A percentile compares a stretch with the other conserved stretches of the same genome.
phyloP scores from a whole-genome alignment of 1,140 invertebrate genomes.

The Myzus persicae region DNA sequence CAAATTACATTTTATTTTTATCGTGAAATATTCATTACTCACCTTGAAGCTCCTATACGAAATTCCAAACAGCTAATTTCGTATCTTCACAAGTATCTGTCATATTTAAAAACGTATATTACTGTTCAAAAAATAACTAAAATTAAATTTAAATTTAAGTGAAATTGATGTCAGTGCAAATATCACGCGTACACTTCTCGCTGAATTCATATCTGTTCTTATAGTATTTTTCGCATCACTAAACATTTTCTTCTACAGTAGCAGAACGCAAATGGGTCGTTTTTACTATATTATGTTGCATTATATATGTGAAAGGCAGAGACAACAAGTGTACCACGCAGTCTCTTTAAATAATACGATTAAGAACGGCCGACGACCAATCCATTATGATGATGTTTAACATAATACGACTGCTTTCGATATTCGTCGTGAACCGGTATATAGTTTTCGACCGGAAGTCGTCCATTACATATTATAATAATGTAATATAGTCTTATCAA shows the following conservation, averaged over 20 bases:
- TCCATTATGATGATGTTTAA: not conserved
- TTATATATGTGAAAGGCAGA: not conserved
- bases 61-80: not conserved
- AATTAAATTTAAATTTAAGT: not conserved
- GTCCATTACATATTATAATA: not conserved
- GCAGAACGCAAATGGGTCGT: not conserved
- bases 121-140: not conserved
- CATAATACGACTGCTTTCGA: not conserved
- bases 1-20: not conserved
- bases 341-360: not conserved
- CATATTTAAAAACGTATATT: no score
- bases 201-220: not conserved
- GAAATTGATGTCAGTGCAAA: not conserved
- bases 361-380: not conserved
- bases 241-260: not conserved
- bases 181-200: not conserved
- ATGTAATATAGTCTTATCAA: not conserved
- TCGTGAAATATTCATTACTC: not conserved
- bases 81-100: not conserved
- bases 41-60: not conserved
- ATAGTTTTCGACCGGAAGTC: conserved; percentile 3
- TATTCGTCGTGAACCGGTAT: not conserved
- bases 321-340: not conserved
- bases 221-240: not conserved
- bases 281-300: not conserved